These are phyloP conservation scores for Eumeta japonica DNA, from an alignment of 1,140 invertebrate genomes.

Conservation along the genomic window DNA sequence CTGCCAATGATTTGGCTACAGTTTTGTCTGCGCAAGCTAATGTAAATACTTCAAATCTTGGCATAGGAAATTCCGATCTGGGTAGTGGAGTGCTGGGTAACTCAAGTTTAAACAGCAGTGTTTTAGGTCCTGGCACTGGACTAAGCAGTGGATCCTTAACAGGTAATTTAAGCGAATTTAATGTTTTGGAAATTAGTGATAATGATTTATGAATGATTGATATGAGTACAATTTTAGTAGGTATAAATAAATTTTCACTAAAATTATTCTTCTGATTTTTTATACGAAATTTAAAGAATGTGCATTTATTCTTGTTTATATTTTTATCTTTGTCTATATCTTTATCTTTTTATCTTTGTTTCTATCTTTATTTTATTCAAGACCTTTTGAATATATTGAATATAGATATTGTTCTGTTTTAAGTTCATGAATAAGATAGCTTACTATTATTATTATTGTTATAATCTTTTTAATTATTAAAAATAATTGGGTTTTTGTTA, in stretches of 20 bases:
- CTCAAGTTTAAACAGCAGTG: slow-evolving; percentile 19
- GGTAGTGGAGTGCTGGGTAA: slow-evolving; percentile 23
- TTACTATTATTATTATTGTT: too few species aligned
- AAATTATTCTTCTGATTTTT: too few species aligned
- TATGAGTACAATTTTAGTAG: not conserved
- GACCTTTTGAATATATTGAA: too few species aligned
- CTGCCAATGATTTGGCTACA: slow-evolving; percentile 41
- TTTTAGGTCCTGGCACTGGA: slow-evolving; percentile 25
- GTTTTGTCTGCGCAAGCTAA: slow-evolving; percentile 34
- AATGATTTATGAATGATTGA: not conserved
- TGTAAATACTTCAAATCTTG: slow-evolving; percentile 23
- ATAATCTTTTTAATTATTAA: too few species aligned
- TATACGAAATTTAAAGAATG: too few species aligned
- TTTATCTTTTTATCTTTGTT: too few species aligned
- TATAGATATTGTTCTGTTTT: too few species aligned
- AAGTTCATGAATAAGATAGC: not conserved
- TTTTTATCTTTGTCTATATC: too few species aligned
- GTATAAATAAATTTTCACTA: too few species aligned
- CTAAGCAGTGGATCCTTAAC: slow-evolving; percentile 36
- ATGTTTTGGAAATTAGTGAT: not conserved
- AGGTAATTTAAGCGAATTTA: slow-evolving; percentile 19
- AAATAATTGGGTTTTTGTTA: too few species aligned
- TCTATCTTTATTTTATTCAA: too few species aligned
- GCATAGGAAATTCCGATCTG: slow-evolving; percentile 22
- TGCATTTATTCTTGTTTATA: too few species aligned